Base-by-base conservation (phyloP, 2,888 invertebrate genomes). In the Tiliacea citrago region DNA sequence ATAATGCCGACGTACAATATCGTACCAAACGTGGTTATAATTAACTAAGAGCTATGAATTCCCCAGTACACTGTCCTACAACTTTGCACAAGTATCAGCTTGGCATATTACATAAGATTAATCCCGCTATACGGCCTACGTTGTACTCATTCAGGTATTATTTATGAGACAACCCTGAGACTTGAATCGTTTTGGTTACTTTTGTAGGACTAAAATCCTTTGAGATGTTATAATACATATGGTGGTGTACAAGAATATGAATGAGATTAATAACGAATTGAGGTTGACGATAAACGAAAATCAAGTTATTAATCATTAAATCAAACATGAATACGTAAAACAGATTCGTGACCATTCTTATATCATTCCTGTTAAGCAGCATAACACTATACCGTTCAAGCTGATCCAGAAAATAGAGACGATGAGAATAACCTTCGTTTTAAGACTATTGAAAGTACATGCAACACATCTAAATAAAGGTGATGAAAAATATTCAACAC, bases 91-190 rank as follows among this genome's bases (percentile, higher is more conserved):
- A 75, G 80, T 75, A 76, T 73, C 65, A 76, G 63, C 61, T 75
- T 71, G 82, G 88, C 83, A 85, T 88, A 85, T 88, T 86, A 88
- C 85, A 87, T 88, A 88, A 90, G 88, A 91, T 91, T 92, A 90
- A 91, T 91, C 89, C 84, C 75, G 73, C 81, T 76, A 78, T 75
- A 88, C 82, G 83, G 83, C 81, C 74, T 86, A 82, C 70, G 49
- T 70, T 73, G 63, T 73, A 66, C 66, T 49, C 53, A 51, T 77
- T 81, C 76, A 73, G 79, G 79, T 87, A 89, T 89, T 89, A 90
- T 91, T 90, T 90, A 90, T 89, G 87, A 83, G 88, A 83, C 73
- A 78, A 66, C 80, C 79, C 82, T 81, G 75, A 76, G 65, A 73
- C 80, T 75, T 69, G 72, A 84, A 84, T 82, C 83, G 69, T 79